Base-by-base conservation (phyloP, 2,888 invertebrate species). In the Cosmia pyralina region DNA sequence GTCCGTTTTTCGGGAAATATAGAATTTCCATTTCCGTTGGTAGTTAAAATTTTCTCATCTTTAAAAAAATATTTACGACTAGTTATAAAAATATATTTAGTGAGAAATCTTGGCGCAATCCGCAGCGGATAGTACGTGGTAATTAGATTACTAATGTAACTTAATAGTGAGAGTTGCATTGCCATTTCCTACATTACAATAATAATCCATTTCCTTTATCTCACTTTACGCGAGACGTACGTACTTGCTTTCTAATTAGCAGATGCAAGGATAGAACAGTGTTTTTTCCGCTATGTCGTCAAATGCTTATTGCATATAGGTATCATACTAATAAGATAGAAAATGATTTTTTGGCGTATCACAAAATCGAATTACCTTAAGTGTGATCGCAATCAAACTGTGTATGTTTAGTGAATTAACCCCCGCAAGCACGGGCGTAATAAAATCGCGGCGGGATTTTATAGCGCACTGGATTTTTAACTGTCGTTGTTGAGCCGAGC, bases 91-190 rank as follows among this genome's bases (percentile, higher is more conserved):
- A 46, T 71, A 52, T 13, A 48, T 38, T 66, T n/a, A 38, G 34
- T 10, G 5, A 46, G 17, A 28, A 58, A 64, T 34, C 41, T 64
- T 48, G 13, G 11, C 28, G 19, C n/a, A 38, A 50, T 22, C n/a
- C 38, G 41, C 17, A 41, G 41, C 55, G 66, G 52, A 58, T 58
- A 53, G 79, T 22, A 41, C 28, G 79, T 22, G 28, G 62, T 77
- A 57, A 70, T 74, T 81, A 74, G 41, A 71, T 81, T 65, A 69
- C 80, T 62, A 69, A 80, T 79, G 75, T 72, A 85, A 79, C 76
- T 66, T 76, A 76, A 78, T 77, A 81, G 77, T 69, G 69, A 67
- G 66, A 73, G 77, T 69, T 64, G 59, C 44, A 28, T 69, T 41
- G 48, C 71, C 41, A n/a, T 76, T 76, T 81, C 81, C 81, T 81